A percentile compares a stretch with the other conserved stretches of the same genome.
Evolutionary conservation across 2,797 vertebrate species (phyloP).

Genomic region (Pipistrellus pipistrellus): DNA sequence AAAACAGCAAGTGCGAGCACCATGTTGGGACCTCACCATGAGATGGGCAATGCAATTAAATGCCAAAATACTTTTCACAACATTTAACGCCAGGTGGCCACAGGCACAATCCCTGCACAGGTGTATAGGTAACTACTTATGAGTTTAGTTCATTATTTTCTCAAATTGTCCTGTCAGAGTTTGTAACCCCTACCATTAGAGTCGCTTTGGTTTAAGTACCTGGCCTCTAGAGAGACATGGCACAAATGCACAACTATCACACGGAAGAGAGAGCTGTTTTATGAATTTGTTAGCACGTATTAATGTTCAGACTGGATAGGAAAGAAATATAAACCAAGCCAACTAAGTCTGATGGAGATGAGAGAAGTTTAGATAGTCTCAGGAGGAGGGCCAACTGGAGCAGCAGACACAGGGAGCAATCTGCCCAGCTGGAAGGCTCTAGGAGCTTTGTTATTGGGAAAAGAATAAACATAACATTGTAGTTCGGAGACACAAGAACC

Average conservation of each 20-base stretch:
- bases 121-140: background rate
- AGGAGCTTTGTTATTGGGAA: background rate
- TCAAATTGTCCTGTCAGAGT: conserved; percentile 20
- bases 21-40: background rate
- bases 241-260: background rate
- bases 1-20: conserved; percentile 30
- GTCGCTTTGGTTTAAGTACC: background rate
- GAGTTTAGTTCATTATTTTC: conserved; percentile 5
- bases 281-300: background rate
- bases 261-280: background rate
- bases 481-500: conserved; percentile 36
- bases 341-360: background rate
- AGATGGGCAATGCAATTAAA: conserved; percentile 1
- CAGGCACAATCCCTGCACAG: background rate
- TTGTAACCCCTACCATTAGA: background rate
- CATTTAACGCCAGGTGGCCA: background rate
- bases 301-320: background rate
- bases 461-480: conserved; percentile 13
- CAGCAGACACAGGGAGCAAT: background rate
- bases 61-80: background rate
- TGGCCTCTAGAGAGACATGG: background rate
- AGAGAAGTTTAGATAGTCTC: conserved; percentile 25
- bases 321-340: background rate
- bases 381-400: background rate
- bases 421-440: background rate